These are phyloP conservation scores for Geotrypetes seraphini DNA, from an alignment of 2,797 vertebrate genomes.

Conservation along the genomic window DNA sequence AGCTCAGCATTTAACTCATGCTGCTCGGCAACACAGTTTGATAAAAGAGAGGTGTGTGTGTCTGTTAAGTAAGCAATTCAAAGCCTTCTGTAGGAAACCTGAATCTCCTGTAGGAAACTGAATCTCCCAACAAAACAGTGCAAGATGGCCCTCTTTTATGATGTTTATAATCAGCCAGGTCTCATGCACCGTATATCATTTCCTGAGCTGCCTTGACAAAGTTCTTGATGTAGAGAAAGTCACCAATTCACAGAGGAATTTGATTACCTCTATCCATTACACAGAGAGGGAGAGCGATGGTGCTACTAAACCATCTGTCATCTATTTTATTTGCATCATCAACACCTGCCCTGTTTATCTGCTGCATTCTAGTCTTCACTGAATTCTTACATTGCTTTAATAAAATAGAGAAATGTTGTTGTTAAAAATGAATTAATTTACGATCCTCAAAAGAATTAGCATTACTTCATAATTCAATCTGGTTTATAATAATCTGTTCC, in stretches of 20 bases:
- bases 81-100: too few species aligned
- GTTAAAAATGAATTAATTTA: conserved; percentile 75
- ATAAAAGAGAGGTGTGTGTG: too few species aligned
- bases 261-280: conserved; percentile 99
- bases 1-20: too few species aligned
- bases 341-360: conserved; percentile 98
- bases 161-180: too few species aligned
- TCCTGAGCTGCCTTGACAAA: conserved; percentile 75
- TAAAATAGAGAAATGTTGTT: conserved; percentile 77
- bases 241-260: conserved; percentile 93
- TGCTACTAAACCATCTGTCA: conserved; percentile 97
- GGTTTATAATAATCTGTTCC: conserved; percentile 66
- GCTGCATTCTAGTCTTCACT: conserved; percentile 77
- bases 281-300: conserved; percentile 90
- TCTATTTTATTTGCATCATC: conserved; percentile 98
- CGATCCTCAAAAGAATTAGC: conserved; percentile 62
- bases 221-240: conserved; percentile 90
- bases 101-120: too few species aligned
- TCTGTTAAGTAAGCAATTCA: too few species aligned
- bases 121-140: too few species aligned
- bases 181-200: conserved; percentile 9
- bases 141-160: too few species aligned
- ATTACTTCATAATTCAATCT: conserved; percentile 72
- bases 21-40: too few species aligned
- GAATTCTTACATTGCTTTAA: conserved; percentile 68